Evolutionary conservation across 2,888 invertebrate genomes (phyloP).

Genomic region (Eudemis profundana): DNA sequence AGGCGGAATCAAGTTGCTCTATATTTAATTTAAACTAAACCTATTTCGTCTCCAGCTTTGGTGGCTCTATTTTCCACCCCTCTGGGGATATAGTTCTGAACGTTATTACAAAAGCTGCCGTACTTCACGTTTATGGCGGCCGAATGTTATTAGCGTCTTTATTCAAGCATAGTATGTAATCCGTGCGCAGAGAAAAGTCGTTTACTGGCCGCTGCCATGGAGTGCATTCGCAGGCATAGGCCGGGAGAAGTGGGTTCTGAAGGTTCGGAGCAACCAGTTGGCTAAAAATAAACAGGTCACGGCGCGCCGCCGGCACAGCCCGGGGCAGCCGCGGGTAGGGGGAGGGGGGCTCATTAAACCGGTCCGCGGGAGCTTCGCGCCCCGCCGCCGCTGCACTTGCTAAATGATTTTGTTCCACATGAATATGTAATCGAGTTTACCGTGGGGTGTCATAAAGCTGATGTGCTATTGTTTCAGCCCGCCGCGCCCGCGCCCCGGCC

Average conservation of each 20-base stretch:
- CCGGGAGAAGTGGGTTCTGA: constrained; percentile 34
- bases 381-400: constrained; percentile 34
- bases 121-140: constrained; percentile 24
- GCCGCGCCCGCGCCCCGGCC: constrained; percentile 24
- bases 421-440: constrained; percentile 38
- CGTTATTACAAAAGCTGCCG: constrained; percentile 18
- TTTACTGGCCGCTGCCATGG: constrained; percentile 25
- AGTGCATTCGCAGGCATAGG: constrained; percentile 35
- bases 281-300: constrained; percentile 47
- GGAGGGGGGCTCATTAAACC: constrained; percentile 37
- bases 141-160: constrained; percentile 30
- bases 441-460: constrained; percentile 40
- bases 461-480: constrained; percentile 43
- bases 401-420: constrained; percentile 43
- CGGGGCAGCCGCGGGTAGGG: constrained; percentile 1
- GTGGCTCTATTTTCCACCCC: not conserved
- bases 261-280: constrained; percentile 41
- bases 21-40: no score
- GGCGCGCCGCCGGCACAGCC: constrained; percentile 37
- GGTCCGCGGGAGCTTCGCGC: constrained; percentile 40
- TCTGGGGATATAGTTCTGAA: not conserved
- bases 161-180: constrained; percentile 26
- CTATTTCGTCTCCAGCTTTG: not conserved
- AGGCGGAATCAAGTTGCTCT: no score
- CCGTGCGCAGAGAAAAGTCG: constrained; percentile 15